Base-by-base conservation (phyloP, 1,140 invertebrate genomes). In the Sipha flava region DNA sequence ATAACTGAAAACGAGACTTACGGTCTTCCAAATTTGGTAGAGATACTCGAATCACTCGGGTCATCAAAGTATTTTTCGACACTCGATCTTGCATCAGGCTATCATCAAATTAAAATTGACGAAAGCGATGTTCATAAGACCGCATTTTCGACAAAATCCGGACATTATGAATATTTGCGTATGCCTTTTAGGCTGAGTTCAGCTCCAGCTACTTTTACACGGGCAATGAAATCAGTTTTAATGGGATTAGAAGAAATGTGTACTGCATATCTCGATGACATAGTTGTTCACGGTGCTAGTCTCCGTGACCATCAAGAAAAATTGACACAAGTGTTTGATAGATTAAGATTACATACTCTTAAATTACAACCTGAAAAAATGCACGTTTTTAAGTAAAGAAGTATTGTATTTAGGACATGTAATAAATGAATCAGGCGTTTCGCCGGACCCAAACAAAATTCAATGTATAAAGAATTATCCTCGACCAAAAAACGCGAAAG, bases 151-250 rank as follows among this genome's bases (percentile, higher is more conserved):
- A 34, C 29, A 18, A 62, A 62, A n/a, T 31, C 26, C 2, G 57
- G 57, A 3, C 57, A 62, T n/a, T 62, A 62, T 37, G 57, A 85
- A 80, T 88, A 85, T 80, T 43, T 82, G 7, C 62, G 85, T 57
- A 85, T 87, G 85, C 85, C 86, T 5, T 87, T 86, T 81, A 86
- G 87, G 0, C 77, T 87, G 1, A 84, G 84, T 57, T 86, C 85
- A 79, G 85, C 84, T 85, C 87, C 9, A 82, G 21, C 12, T 9
- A 29, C 37, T 4, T 54, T 54, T 23, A 21, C n/a, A n/a, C n/a
- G n/a, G n/a, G n/a, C n/a, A n/a, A n/a, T n/a, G n/a, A n/a, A n/a
- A n/a, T n/a, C n/a, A n/a, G n/a, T n/a, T n/a, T n/a, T n/a, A n/a
- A n/a, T n/a, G n/a, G 10, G 37, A 4, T 40, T 62, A 14, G 34